Percentiles rank a stretch among this genome's conserved stretches.
Conservation (phyloP, 1,140 invertebrate genomes). For the Copidosoma floridanum region DNA sequence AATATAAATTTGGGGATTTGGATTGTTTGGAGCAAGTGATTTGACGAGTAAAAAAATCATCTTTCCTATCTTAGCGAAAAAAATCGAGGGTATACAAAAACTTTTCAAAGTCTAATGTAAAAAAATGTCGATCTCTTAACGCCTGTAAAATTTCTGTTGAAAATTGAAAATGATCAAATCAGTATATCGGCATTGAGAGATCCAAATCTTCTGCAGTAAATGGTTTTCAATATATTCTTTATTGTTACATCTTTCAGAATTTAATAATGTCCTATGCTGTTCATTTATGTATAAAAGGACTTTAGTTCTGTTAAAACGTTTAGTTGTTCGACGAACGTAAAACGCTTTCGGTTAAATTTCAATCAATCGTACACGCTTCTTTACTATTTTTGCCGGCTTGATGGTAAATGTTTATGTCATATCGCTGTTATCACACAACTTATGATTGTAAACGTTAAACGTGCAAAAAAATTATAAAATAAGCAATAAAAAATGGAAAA, state of each 20-base stretch:
- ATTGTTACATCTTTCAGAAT: no score
- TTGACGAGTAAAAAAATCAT: not conserved
- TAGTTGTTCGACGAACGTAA: not conserved
- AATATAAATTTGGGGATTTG: not conserved
- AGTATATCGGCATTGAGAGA: not conserved
- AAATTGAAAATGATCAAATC: not conserved
- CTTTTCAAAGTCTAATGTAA: no score
- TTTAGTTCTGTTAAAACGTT: not conserved
- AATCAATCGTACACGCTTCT: not conserved
- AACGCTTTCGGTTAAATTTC: not conserved
- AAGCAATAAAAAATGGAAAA: no score
- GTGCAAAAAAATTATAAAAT: no score
- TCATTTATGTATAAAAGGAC: no score
- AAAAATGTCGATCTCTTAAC: not conserved
- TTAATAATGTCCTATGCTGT: no score
- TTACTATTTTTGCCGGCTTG: constrained; percentile 1
- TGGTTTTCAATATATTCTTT: no score
- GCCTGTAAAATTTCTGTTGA: not conserved
- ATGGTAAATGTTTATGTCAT: constrained; percentile 26
- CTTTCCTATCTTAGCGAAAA: constrained; percentile 9
- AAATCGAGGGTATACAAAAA: no score
- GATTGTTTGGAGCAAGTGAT: not conserved
- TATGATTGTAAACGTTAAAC: constrained; percentile 23
- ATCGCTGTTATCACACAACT: constrained; percentile 14
- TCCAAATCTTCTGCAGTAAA: no score